Conservation (phyloP, 2,113 vertebrate genomes). For the Phainopepla nitens region DNA sequence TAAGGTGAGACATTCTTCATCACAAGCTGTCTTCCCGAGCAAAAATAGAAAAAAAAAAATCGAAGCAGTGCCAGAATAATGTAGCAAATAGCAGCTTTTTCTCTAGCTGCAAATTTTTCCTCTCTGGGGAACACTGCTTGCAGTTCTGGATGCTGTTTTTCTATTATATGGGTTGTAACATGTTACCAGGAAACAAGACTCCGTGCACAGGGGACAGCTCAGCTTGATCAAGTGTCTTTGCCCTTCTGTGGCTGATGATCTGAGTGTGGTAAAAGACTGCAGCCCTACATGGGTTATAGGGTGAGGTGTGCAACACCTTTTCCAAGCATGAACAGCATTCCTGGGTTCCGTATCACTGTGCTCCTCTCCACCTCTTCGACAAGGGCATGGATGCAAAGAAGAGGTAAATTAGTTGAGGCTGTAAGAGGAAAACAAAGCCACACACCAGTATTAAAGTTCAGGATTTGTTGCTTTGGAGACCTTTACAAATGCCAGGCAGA, state of each 20-base stretch:
- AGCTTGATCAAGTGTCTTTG: not conserved
- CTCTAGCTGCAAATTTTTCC: not conserved
- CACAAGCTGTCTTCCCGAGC: not conserved
- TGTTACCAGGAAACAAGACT: not conserved
- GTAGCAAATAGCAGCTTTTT: not conserved
- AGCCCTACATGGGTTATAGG: not conserved
- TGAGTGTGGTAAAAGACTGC: not conserved
- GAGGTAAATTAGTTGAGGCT: not conserved
- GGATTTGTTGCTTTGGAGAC: not conserved
- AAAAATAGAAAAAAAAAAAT: not conserved
- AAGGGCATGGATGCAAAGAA: not conserved
- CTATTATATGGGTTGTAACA: not conserved
- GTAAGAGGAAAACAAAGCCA: not conserved
- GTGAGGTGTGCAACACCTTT: not conserved
- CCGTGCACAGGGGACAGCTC: not conserved
- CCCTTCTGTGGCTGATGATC: not conserved
- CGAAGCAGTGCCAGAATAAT: not conserved
- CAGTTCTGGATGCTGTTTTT: not conserved
- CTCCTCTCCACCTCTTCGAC: not conserved
- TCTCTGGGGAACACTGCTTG: not conserved
- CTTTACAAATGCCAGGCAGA: not conserved
- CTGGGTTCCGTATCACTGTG: not conserved
- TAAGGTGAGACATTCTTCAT: not conserved
- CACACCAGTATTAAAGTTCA: not conserved
- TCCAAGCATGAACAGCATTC: not conserved